phyloP scores from a whole-genome alignment of 2,888 invertebrate species.

The Sphecodes monilicornis region DNA sequence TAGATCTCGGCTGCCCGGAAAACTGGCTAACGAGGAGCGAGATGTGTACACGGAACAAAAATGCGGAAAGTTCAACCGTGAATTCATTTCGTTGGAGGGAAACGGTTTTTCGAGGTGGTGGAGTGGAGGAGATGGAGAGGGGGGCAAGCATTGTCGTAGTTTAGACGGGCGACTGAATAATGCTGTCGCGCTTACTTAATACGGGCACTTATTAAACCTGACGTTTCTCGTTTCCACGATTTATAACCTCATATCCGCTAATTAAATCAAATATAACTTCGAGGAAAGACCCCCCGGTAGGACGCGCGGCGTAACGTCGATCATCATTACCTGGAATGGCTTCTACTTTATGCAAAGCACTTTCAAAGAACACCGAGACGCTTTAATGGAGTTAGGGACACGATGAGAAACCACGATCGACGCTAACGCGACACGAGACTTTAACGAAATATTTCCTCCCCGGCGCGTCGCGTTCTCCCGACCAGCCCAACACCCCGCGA shows the following conservation, averaged over 20 bases:
- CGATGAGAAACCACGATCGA: slow-evolving; percentile 52
- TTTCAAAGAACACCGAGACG: slow-evolving; percentile 61
- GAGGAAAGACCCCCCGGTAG: slow-evolving; percentile 45
- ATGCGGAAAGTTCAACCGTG: not conserved
- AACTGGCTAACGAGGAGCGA: not conserved
- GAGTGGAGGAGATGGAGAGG: not conserved
- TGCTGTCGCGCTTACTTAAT: slow-evolving; percentile 54
- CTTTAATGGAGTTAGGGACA: slow-evolving; percentile 59
- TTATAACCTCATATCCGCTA: slow-evolving; percentile 63
- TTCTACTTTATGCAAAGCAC: slow-evolving; percentile 64
- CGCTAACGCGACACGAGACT: slow-evolving; percentile 55
- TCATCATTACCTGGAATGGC: slow-evolving; percentile 59
- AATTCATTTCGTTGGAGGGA: not conserved
- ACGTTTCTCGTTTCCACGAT: slow-evolving; percentile 64
- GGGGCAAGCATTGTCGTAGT: slow-evolving; percentile 23
- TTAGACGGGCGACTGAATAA: slow-evolving; percentile 48
- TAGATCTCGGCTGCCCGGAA: not conserved
- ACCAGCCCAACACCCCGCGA: not conserved
- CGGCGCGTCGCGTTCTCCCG: not conserved
- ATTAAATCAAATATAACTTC: slow-evolving; percentile 66
- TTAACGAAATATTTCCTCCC: slow-evolving; percentile 44
- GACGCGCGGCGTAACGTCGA: slow-evolving; percentile 54
- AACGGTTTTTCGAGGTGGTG: not conserved
- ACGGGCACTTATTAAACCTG: slow-evolving; percentile 54
- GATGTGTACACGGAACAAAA: not conserved